A percentile compares a stretch with the other conserved stretches of the same genome.
These are phyloP conservation scores for Sarcophaga carnaria DNA, from an alignment of 2,888 invertebrate genomes.

Conservation along the genomic window DNA sequence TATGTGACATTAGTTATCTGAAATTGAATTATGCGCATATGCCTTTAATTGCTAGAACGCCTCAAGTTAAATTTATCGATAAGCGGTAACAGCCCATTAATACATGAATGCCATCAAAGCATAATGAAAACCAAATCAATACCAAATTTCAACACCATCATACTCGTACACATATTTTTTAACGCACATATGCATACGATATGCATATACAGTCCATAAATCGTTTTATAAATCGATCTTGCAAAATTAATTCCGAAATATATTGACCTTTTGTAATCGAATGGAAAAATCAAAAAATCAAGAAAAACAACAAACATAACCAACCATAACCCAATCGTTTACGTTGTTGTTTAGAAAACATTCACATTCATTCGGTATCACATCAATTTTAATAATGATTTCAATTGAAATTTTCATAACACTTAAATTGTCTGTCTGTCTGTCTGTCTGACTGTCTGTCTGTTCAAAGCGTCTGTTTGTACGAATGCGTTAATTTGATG, in stretches of 20 bases:
- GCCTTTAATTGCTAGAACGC: no score
- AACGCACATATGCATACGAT: no score
- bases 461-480: background rate
- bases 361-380: background rate
- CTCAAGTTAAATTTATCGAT: no score
- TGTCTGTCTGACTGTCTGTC: background rate
- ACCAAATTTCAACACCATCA: slow-evolving; percentile 32
- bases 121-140: background rate
- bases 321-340: slow-evolving; percentile 5
- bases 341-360: background rate
- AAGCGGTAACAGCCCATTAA: background rate
- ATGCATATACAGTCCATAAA: background rate
- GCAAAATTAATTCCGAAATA: slow-evolving; percentile 33
- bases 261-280: slow-evolving; percentile 36
- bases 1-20: no score
- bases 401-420: slow-evolving; percentile 63
- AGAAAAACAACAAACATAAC: background rate
- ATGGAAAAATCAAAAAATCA: background rate
- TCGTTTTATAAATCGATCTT: background rate
- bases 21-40: no score
- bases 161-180: background rate
- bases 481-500: slow-evolving; percentile 37
- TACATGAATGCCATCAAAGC: background rate
- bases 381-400: slow-evolving; percentile 40
- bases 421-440: slow-evolving; percentile 48